Evolutionary conservation across 2,113 vertebrate species (phyloP).

Genomic region (Jaculus jaculus): DNA sequence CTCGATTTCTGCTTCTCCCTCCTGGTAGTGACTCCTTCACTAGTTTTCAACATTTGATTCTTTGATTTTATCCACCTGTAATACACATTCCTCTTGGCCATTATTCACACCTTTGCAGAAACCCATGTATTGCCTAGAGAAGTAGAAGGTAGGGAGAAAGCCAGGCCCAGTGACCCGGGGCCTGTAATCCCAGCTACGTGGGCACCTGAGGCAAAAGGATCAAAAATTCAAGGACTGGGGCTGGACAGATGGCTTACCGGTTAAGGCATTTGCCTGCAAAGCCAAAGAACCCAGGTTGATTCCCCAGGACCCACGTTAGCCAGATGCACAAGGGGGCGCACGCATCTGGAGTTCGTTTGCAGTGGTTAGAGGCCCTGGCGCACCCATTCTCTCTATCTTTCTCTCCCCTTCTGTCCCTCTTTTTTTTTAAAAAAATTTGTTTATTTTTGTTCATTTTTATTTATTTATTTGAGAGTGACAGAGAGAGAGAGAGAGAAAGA

Average conservation of each 20-base stretch:
- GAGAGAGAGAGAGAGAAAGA: no score
- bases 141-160: not conserved
- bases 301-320: no score
- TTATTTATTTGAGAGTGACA: no score
- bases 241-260: no score
- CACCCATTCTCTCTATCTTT: no score
- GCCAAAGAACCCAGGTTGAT: no score
- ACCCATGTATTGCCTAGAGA: not conserved
- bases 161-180: not conserved
- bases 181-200: not conserved
- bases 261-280: no score
- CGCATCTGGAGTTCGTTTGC: no score
- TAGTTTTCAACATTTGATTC: conserved; percentile 39
- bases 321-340: no score
- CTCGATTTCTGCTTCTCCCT: conserved; percentile 8
- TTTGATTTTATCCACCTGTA: conserved; percentile 37
- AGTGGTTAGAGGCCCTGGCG: no score
- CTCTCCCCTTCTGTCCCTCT: not conserved
- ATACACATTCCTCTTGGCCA: conserved; percentile 42
- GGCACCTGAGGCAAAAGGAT: not conserved
- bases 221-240: not conserved
- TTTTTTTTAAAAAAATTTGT: no score
- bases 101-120: conserved; percentile 19
- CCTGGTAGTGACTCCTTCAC: conserved; percentile 21
- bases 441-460: no score